Percentiles rank a stretch among this genome's conserved stretches.
phyloP scores from a whole-genome alignment of 1,140 invertebrate species.

The Radopholus similis region DNA sequence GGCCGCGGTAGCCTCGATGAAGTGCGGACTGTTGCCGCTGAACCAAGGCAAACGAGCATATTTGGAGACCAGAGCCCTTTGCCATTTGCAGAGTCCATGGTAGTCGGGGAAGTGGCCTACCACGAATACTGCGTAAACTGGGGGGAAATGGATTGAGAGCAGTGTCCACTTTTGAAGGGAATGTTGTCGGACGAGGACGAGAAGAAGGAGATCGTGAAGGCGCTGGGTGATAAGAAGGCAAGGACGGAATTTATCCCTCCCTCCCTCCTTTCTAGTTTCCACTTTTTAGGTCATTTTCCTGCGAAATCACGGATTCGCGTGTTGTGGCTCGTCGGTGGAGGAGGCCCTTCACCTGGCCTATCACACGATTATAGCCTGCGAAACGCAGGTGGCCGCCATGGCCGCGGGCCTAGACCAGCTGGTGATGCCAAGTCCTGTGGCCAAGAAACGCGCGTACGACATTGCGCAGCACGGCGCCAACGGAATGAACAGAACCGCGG shows the following conservation, averaged over 20 bases:
- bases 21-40: slow-evolving; percentile 63
- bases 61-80: not conserved
- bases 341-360: slow-evolving; percentile 87
- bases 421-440: slow-evolving; percentile 34
- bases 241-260: not conserved
- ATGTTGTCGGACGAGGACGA: slow-evolving; percentile 62
- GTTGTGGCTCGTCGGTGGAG: slow-evolving; percentile 89
- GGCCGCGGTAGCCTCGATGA: slow-evolving; percentile 70
- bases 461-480: slow-evolving; percentile 56
- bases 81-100: slow-evolving; percentile 62
- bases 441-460: slow-evolving; percentile 36
- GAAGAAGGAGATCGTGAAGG: slow-evolving; percentile 60
- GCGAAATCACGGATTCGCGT: slow-evolving; percentile 85
- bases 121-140: slow-evolving; percentile 60
- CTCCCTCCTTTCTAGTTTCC: not conserved
- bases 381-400: slow-evolving; percentile 67
- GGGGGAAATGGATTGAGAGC: not conserved
- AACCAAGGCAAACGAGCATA: not conserved
- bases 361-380: slow-evolving; percentile 79
- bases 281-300: slow-evolving; percentile 75
- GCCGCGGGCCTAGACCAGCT: slow-evolving; percentile 44
- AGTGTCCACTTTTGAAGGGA: slow-evolving; percentile 46
- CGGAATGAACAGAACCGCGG: slow-evolving; percentile 60
- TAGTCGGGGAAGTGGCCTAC: slow-evolving; percentile 62
- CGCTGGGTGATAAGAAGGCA: slow-evolving; percentile 59